phyloP scores from a whole-genome alignment of 2,797 vertebrate genomes.

The Chelmon rostratus region DNA sequence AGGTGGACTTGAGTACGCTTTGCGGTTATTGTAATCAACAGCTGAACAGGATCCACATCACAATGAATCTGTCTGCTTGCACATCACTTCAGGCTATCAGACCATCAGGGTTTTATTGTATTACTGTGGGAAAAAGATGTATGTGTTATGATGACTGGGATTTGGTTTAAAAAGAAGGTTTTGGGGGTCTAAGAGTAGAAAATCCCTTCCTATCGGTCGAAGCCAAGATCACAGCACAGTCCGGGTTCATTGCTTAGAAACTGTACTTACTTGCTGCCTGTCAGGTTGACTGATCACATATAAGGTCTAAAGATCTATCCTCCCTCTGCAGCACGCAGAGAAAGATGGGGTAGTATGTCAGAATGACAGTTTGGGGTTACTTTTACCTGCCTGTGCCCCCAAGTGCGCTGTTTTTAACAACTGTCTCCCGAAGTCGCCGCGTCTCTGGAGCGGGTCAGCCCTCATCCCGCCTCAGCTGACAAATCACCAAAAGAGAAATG shows the following conservation, averaged over 20 bases:
- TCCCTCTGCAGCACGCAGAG: slow-evolving; percentile 11
- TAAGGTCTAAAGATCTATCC: slow-evolving; percentile 43
- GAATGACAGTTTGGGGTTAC: slow-evolving; percentile 72
- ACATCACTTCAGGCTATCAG: background rate
- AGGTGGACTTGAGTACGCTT: slow-evolving; percentile 42
- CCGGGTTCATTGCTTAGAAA: slow-evolving; percentile 34
- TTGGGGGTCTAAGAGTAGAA: background rate
- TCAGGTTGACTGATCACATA: slow-evolving; percentile 58
- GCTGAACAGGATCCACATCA: slow-evolving; percentile 25
- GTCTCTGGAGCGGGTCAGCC: slow-evolving; percentile 14
- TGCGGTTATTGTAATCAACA: slow-evolving; percentile 39
- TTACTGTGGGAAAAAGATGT: too few relatives aligned
- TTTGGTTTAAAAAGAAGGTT: too few relatives aligned
- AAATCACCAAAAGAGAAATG: slow-evolving; percentile 26
- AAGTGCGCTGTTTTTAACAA: slow-evolving; percentile 43
- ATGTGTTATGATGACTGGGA: too few relatives aligned
- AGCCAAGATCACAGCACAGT: slow-evolving; percentile 11
- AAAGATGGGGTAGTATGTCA: slow-evolving; percentile 49
- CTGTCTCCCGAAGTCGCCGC: slow-evolving; percentile 9
- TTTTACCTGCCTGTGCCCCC: slow-evolving; percentile 47
- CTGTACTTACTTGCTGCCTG: slow-evolving; percentile 43
- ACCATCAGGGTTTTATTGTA: background rate
- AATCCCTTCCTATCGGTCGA: background rate
- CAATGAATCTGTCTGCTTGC: background rate
- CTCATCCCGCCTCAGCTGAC: slow-evolving; percentile 40